A percentile compares a stretch with the other conserved stretches of the same genome.
These are phyloP conservation scores for Oxyura jamaicensis DNA, from an alignment of 2,113 vertebrate genomes.

Conservation along the genomic window DNA sequence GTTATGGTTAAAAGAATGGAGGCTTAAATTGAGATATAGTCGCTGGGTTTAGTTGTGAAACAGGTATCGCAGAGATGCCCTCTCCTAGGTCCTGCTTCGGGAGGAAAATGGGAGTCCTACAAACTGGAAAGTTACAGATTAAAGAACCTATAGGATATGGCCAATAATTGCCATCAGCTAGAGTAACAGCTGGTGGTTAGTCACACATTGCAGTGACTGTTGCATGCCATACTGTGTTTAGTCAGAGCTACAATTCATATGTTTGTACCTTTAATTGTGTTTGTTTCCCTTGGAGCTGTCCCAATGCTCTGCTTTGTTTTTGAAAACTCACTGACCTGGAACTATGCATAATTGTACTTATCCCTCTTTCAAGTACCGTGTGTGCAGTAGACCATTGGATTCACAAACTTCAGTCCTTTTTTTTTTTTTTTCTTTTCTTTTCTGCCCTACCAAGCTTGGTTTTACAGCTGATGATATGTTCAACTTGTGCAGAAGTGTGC, in stretches of 20 bases:
- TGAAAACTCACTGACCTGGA: slow-evolving; percentile 51
- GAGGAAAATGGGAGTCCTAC: not conserved
- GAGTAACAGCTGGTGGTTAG: not conserved
- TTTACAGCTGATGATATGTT: not conserved
- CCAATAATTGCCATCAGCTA: not conserved
- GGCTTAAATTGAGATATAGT: not conserved
- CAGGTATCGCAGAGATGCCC: not conserved
- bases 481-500: not conserved
- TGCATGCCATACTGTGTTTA: not conserved
- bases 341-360: not conserved
- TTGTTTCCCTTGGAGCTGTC: slow-evolving; percentile 25
- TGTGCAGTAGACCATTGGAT: not conserved
- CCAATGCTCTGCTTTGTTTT: not conserved
- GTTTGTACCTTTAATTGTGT: not conserved
- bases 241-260: not conserved
- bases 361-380: not conserved
- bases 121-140: not conserved
- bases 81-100: not conserved
- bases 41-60: not conserved
- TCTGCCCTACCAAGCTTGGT: not conserved
- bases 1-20: not conserved
- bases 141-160: not conserved
- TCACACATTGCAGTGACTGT: not conserved
- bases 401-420: not conserved
- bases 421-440: not conserved